These are phyloP conservation scores for Lithobius niger DNA, from an alignment of 1,140 invertebrate genomes.

Conservation along the genomic window DNA sequence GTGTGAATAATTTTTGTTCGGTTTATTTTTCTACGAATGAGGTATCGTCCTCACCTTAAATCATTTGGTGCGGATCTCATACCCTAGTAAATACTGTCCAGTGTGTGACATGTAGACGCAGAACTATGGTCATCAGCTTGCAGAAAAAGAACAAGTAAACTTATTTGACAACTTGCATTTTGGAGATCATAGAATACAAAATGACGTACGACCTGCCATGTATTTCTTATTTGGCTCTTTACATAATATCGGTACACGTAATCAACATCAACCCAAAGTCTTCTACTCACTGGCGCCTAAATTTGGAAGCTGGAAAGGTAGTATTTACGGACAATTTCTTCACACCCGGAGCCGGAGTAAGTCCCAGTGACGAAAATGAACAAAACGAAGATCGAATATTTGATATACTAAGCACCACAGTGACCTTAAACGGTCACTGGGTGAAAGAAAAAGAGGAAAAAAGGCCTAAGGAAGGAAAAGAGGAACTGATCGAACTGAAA, in stretches of 20 bases:
- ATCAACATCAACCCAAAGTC: conserved; percentile 53
- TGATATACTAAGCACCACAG: conserved; percentile 27
- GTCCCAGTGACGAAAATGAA: background rate
- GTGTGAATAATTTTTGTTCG: too few relatives aligned
- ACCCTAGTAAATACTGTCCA: too few relatives aligned
- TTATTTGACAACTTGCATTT: too few relatives aligned
- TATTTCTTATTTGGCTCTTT: conserved; percentile 27
- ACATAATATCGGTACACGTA: conserved; percentile 45
- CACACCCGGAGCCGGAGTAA: background rate
- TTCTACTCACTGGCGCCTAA: conserved; percentile 57
- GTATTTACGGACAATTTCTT: conserved; percentile 37
- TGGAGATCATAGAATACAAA: too few relatives aligned
- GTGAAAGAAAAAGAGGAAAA: background rate
- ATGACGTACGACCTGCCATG: background rate
- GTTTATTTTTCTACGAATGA: too few relatives aligned
- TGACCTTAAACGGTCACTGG: conserved; percentile 16
- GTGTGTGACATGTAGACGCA: too few relatives aligned
- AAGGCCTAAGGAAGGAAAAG: too few relatives aligned
- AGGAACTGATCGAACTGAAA: too few relatives aligned
- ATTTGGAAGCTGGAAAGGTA: conserved; percentile 49
- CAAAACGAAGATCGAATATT: conserved; percentile 13
- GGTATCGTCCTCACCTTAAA: too few relatives aligned
- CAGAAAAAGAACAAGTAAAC: too few relatives aligned
- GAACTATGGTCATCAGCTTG: too few relatives aligned
- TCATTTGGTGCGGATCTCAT: too few relatives aligned